phyloP scores from a whole-genome alignment of 2,113 vertebrate genomes.

The Anhinga rufa region DNA sequence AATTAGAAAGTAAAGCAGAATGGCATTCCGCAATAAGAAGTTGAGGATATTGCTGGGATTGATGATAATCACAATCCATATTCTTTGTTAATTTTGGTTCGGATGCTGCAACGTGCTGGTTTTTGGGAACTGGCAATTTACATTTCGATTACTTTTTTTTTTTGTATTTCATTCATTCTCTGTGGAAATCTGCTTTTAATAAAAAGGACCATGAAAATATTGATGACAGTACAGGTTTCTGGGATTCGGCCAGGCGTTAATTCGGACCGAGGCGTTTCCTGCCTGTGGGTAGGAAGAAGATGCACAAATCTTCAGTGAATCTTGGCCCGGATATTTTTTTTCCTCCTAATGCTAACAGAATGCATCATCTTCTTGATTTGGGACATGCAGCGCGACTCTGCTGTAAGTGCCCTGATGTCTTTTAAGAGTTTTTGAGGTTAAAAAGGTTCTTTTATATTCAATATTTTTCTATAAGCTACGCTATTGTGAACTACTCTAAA shows the following conservation, averaged over 20 bases:
- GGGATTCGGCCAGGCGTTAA: background rate
- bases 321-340: background rate
- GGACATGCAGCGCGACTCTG: background rate
- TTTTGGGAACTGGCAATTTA: background rate
- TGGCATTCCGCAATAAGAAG: background rate
- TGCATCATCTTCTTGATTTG: background rate
- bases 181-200: conserved; percentile 13
- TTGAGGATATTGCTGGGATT: background rate
- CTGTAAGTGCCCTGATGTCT: background rate
- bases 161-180: background rate
- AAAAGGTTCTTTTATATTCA: background rate
- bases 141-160: background rate
- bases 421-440: background rate
- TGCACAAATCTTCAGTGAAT: background rate
- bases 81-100: background rate
- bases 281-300: background rate
- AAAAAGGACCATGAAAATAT: background rate
- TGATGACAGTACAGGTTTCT: background rate
- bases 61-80: background rate
- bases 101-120: background rate
- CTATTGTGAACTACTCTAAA: background rate
- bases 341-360: background rate
- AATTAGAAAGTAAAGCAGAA: background rate
- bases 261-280: background rate
- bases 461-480: background rate